Conservation (phyloP, 2,113 vertebrate species). For the Phaethon lepturus region DNA sequence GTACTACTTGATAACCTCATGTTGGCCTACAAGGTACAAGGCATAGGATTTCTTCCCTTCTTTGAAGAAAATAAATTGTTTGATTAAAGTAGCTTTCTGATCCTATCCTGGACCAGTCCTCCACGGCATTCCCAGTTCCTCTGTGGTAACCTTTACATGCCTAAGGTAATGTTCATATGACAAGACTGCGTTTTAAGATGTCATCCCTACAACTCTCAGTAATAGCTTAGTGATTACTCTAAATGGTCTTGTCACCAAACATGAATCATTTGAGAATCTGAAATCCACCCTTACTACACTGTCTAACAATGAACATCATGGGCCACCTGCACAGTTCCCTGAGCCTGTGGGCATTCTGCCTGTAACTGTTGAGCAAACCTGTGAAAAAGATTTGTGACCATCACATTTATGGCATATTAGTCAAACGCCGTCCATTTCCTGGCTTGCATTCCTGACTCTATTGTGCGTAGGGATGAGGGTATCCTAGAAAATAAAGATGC, state of each 20-base stretch:
- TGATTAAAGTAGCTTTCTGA: neutral
- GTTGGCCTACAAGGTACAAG: neutral
- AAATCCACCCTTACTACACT: neutral
- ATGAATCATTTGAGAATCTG: neutral
- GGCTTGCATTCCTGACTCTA: neutral
- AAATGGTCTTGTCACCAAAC: neutral
- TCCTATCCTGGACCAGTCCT: neutral
- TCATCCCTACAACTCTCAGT: neutral
- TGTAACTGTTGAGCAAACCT: neutral
- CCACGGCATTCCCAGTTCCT: neutral
- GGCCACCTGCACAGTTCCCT: neutral
- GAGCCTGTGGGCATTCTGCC: neutral
- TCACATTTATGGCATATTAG: neutral
- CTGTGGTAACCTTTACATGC: neutral
- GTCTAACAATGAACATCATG: neutral
- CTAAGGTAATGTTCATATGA: neutral
- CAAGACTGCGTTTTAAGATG: neutral
- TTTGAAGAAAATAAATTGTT: neutral
- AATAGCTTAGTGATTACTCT: neutral
- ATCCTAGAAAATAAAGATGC: neutral
- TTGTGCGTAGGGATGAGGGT: neutral
- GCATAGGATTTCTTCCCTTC: neutral
- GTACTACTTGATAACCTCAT: neutral
- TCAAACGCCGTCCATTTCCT: neutral
- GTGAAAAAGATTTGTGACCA: neutral